These are phyloP conservation scores for Bothrops jararaca DNA, from an alignment of 2,113 vertebrate genomes.

Conservation along the genomic window DNA sequence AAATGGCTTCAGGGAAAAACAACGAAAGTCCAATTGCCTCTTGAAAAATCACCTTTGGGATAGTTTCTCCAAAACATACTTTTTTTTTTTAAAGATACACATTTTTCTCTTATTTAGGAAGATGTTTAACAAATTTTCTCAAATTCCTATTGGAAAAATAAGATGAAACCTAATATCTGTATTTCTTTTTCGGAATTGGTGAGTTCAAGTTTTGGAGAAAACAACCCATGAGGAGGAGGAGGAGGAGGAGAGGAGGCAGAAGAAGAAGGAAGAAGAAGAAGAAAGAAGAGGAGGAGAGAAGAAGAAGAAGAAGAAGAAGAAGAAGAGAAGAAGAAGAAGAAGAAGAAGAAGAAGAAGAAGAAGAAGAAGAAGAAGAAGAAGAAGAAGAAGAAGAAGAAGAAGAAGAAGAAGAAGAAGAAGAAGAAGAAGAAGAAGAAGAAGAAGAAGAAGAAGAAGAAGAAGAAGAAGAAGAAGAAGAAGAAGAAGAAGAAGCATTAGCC, in stretches of 20 bases:
- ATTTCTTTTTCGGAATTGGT: constrained; percentile 62
- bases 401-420: too few species aligned
- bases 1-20: neutral
- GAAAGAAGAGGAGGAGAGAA: too few species aligned
- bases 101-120: neutral
- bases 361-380: too few species aligned
- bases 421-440: too few species aligned
- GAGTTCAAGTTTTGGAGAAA: constrained; percentile 80
- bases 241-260: too few species aligned
- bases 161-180: neutral
- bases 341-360: too few species aligned
- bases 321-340: too few species aligned
- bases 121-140: neutral
- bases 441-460: too few species aligned
- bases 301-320: too few species aligned
- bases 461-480: constrained; percentile 67
- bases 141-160: neutral
- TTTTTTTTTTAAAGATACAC: neutral
- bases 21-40: neutral
- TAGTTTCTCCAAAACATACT: neutral
- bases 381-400: too few species aligned
- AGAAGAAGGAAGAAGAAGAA: too few species aligned
- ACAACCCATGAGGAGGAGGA: too few species aligned
- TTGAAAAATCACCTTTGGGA: neutral
- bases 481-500: constrained; percentile 73